These are phyloP conservation scores for Sebastes itinus DNA, from an alignment of 2,797 vertebrate species.

Conservation along the genomic window DNA sequence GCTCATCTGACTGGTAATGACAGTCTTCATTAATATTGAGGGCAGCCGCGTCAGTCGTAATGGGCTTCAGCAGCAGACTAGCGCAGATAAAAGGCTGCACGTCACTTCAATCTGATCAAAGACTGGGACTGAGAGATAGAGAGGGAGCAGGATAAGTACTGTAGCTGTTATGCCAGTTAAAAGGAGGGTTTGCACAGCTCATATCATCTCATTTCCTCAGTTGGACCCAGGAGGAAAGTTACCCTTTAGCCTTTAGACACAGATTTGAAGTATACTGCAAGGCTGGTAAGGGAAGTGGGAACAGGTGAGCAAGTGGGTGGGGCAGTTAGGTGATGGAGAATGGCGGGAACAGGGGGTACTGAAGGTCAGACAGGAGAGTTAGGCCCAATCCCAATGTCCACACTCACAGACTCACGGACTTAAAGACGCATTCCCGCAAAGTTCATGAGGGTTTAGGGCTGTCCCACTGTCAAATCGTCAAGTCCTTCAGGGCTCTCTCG, in stretches of 20 bases:
- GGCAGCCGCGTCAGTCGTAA: neutral
- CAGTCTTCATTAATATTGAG: neutral
- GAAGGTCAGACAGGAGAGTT: too few relatives aligned
- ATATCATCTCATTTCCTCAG: neutral
- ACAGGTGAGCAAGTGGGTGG: neutral
- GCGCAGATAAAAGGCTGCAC: neutral
- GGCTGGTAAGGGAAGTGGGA: neutral
- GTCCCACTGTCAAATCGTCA: too few relatives aligned
- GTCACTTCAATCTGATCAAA: neutral
- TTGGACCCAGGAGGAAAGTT: neutral
- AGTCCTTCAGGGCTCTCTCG: too few relatives aligned
- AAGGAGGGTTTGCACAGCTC: neutral
- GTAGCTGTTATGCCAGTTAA: neutral
- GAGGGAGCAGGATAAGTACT: neutral
- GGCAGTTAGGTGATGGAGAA: neutral
- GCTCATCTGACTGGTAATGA: neutral
- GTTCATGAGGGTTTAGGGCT: too few relatives aligned
- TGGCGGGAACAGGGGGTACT: neutral
- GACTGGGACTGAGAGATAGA: neutral
- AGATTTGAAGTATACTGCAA: neutral
- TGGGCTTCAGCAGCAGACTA: neutral
- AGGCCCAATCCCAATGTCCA: too few relatives aligned
- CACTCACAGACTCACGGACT: too few relatives aligned
- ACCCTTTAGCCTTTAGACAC: neutral
- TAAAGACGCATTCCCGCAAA: too few relatives aligned